Evolutionary conservation across 2,888 invertebrate species (phyloP), one percentile per base, ranked within the genome.

Genomic region (Polymixis flavicincta): DNA sequence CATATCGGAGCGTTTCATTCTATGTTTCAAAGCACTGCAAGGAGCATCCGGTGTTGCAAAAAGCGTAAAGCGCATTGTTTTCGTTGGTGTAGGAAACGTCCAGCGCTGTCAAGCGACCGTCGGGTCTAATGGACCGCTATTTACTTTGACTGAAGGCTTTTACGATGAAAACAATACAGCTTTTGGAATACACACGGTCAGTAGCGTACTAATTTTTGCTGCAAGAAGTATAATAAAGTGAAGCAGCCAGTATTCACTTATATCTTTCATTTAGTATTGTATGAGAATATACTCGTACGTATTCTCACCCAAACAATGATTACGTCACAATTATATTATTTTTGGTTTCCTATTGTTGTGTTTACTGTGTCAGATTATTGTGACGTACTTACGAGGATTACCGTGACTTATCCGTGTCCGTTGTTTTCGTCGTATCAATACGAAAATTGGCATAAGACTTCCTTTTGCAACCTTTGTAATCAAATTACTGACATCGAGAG

Each of bases 41-140:
- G 91, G 89, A 92, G 89, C 91, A 92, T 93, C 93, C 90, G 91
- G 84, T 85, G 89, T 78, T 90, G 90, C 91, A 95, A 95, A 95
- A 95, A 95, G 93, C 92, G 92, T 92, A 93, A 92, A 92, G 92
- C 90, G 91, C 90, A 94, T 95, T 96, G 96, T 96, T 94, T 94
- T 92, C 93, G 85, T 90, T 90, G 86, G 90, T 86, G 88, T 85
- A 92, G 93, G 92, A 94, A 94, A 92, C 88, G 91, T 94, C 92
- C 90, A 90, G 87, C 83, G 86, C 90, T 92, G 92, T 92, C 94
- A 93, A 89, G 89, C 90, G 90, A 90, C 90, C 88, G 88, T 87
- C 88, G 89, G 89, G 89, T 92, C 92, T 94, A 94, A 95, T 95
- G 92, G 93, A 94, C 90, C 89, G 89, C 90, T 94, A 91, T 94